These are phyloP conservation scores for Perca flavescens DNA, from an alignment of 2,113 vertebrate species.

Conservation along the genomic window DNA sequence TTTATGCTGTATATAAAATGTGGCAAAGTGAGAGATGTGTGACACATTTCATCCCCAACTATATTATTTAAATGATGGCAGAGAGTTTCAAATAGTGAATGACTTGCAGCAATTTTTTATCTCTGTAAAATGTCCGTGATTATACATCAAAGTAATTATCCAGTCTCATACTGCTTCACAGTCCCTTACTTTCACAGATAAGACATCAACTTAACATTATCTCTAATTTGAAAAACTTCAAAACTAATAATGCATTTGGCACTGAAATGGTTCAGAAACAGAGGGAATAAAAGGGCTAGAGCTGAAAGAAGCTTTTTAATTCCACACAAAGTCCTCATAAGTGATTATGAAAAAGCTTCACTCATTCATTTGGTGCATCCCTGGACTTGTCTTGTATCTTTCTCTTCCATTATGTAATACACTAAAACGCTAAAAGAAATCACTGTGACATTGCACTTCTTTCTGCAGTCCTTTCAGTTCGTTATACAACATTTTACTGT, in stretches of 20 bases:
- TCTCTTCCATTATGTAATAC: conserved; percentile 30
- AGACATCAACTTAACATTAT: conserved; percentile 61
- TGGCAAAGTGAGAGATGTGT: conserved; percentile 33
- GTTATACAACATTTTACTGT: neutral
- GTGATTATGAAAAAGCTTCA: conserved; percentile 35
- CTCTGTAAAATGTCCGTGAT: conserved; percentile 59
- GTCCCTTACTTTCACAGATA: conserved; percentile 55
- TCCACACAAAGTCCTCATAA: conserved; percentile 53
- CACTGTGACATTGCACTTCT: conserved; percentile 15
- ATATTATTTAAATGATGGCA: conserved; percentile 57
- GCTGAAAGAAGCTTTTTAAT: conserved; percentile 64
- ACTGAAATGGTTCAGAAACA: conserved; percentile 52
- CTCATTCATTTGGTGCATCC: conserved; percentile 30
- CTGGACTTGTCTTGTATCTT: conserved; percentile 33
- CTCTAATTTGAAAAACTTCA: conserved; percentile 65
- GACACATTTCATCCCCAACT: conserved; percentile 9
- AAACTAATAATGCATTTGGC: conserved; percentile 61
- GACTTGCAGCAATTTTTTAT: conserved; percentile 54
- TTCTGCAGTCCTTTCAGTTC: conserved; percentile 26
- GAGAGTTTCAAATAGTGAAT: conserved; percentile 52
- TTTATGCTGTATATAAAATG: conserved; percentile 26
- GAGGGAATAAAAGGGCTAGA: conserved; percentile 45
- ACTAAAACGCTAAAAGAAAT: conserved; percentile 39
- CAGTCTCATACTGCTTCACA: conserved; percentile 47
- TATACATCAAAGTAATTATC: conserved; percentile 70